These are phyloP conservation scores for Diabrotica virgifera DNA, from an alignment of 1,140 invertebrate species.

Conservation along the genomic window DNA sequence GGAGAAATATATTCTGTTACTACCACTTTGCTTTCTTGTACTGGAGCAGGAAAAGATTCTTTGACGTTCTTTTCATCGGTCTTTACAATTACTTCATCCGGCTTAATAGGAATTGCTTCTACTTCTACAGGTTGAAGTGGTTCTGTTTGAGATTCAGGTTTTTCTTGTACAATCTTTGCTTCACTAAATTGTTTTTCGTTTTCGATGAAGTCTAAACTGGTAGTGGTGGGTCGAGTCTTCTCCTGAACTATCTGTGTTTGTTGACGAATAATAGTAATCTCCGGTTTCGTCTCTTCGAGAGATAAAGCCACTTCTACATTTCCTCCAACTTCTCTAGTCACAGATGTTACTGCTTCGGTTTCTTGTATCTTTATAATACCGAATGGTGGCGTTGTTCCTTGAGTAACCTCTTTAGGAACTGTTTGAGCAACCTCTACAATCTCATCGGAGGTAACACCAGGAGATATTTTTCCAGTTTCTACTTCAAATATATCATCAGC, in stretches of 20 bases:
- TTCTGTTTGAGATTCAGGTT: too few relatives aligned
- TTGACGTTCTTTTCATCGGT: neutral
- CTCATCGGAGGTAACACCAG: neutral
- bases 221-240: neutral
- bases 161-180: too few relatives aligned
- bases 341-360: constrained; percentile 15
- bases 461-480: neutral
- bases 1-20: neutral
- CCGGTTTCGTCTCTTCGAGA: constrained; percentile 25
- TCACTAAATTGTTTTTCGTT: neutral
- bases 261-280: constrained; percentile 8
- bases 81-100: neutral
- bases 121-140: too few relatives aligned
- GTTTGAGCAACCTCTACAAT: neutral
- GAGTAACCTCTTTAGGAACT: neutral
- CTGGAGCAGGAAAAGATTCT: neutral
- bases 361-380: constrained; percentile 11
- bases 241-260: neutral
- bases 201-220: neutral
- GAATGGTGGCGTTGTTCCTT: constrained; percentile 5
- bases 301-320: constrained; percentile 31
- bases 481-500: constrained; percentile 9
- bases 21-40: neutral
- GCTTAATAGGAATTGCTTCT: too few relatives aligned
- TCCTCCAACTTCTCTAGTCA: constrained; percentile 20